phyloP scores from a whole-genome alignment of 2,113 vertebrate genomes.

The Pitta sordida region DNA sequence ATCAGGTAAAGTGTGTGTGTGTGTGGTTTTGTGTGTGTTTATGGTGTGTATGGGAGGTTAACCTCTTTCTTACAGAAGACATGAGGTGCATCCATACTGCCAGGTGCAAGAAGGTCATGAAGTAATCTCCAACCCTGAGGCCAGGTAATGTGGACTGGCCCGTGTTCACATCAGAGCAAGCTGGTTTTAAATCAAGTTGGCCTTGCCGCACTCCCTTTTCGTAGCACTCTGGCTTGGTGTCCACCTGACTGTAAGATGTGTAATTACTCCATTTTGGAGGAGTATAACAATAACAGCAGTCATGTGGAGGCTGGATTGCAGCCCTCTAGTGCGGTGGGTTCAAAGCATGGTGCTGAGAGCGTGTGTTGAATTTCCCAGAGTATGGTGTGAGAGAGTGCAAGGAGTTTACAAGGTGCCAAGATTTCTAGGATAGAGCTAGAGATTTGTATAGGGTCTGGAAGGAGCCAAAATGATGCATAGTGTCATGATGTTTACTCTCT shows the following conservation, averaged over 20 bases:
- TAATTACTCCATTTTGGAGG: background rate
- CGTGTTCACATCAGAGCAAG: background rate
- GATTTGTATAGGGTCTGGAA: background rate
- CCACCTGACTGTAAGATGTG: background rate
- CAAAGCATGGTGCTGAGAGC: background rate
- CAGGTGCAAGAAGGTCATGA: background rate
- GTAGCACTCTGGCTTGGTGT: background rate
- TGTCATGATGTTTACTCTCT: background rate
- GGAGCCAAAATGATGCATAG: background rate
- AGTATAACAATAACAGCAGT: background rate
- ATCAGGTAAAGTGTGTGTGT: conserved; percentile 77
- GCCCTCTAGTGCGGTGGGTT: background rate
- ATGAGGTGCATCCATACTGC: background rate
- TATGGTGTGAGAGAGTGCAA: background rate
- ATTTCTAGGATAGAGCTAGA: background rate
- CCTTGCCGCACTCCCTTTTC: background rate
- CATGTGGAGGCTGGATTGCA: background rate
- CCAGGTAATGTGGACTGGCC: background rate
- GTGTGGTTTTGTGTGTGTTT: background rate
- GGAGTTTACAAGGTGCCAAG: background rate
- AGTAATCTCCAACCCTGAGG: background rate
- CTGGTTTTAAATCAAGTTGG: background rate
- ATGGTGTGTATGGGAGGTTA: background rate
- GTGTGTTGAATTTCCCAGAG: background rate
- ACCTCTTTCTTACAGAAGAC: background rate